A percentile compares a stretch with the other conserved stretches of the same genome.
Evolutionary conservation across 2,888 invertebrate species (phyloP).

Genomic region (Marronus borbonicus): DNA sequence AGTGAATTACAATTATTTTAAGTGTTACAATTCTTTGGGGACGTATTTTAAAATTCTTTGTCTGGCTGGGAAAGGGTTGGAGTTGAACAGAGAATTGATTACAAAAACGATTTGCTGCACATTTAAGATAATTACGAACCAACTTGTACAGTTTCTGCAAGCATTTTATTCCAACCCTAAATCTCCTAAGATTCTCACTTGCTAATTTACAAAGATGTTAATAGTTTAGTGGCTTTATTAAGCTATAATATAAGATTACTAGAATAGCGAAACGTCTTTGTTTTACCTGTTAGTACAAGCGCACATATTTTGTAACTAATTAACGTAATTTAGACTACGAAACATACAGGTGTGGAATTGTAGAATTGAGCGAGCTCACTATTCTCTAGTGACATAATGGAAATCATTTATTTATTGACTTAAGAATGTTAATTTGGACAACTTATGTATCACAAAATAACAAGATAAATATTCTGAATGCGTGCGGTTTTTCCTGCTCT

Average conservation of each 20-base stretch:
- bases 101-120: conserved; percentile 51
- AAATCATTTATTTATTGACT: too few relatives aligned
- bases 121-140: conserved; percentile 53
- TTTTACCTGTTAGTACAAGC: background rate
- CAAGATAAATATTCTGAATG: too few relatives aligned
- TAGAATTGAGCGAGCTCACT: too few relatives aligned
- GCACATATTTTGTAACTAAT: background rate
- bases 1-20: conserved; percentile 66
- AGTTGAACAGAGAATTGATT: conserved; percentile 63
- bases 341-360: too few relatives aligned
- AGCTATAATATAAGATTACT: background rate
- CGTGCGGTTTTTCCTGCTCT: too few relatives aligned
- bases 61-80: conserved; percentile 64
- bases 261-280: too few relatives aligned
- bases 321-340: background rate
- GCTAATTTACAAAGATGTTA: background rate
- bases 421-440: too few relatives aligned
- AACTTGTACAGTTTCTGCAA: conserved; percentile 28
- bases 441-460: too few relatives aligned
- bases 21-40: conserved; percentile 66
- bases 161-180: conserved; percentile 12
- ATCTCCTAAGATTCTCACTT: background rate
- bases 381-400: too few relatives aligned
- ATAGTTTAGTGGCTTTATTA: background rate
- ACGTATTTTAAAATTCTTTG: conserved; percentile 64